Evolutionary conservation across 2,113 vertebrate genomes (phyloP).

Genomic region (Pteruthius melanotis): DNA sequence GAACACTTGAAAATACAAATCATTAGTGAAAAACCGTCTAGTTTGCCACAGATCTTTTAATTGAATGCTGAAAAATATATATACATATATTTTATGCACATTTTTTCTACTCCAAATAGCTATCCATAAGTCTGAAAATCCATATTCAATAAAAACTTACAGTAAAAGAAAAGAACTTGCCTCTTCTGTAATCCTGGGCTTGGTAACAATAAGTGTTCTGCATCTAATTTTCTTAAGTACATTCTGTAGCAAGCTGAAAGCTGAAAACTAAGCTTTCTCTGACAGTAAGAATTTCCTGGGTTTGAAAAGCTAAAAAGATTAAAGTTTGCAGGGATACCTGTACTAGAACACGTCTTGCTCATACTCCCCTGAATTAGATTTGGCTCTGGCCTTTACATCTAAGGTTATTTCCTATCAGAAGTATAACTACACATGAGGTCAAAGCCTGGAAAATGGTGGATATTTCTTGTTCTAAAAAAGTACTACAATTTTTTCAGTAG

Average conservation of each 20-base stretch:
- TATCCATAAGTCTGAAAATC: neutral
- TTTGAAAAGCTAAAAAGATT: neutral
- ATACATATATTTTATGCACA: neutral
- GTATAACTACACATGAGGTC: neutral
- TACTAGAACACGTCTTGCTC: neutral
- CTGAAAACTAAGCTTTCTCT: neutral
- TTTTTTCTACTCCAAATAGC: neutral
- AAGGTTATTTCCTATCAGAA: neutral
- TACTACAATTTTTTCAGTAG: neutral
- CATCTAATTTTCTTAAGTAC: neutral
- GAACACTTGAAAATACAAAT: neutral
- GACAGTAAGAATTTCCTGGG: neutral
- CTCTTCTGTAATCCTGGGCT: neutral
- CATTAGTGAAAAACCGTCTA: neutral
- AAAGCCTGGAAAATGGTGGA: neutral
- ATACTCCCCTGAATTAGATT: neutral
- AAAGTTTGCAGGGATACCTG: neutral
- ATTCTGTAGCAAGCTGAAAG: neutral
- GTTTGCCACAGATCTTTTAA: neutral
- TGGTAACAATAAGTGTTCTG: neutral
- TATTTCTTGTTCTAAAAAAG: neutral
- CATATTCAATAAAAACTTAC: neutral
- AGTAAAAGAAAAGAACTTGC: neutral
- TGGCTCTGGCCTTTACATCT: neutral
- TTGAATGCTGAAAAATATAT: neutral